Evolutionary conservation across 2,888 invertebrate genomes (phyloP), one percentile per base, ranked within the genome.

Genomic region (Hypomecis punctinalis): DNA sequence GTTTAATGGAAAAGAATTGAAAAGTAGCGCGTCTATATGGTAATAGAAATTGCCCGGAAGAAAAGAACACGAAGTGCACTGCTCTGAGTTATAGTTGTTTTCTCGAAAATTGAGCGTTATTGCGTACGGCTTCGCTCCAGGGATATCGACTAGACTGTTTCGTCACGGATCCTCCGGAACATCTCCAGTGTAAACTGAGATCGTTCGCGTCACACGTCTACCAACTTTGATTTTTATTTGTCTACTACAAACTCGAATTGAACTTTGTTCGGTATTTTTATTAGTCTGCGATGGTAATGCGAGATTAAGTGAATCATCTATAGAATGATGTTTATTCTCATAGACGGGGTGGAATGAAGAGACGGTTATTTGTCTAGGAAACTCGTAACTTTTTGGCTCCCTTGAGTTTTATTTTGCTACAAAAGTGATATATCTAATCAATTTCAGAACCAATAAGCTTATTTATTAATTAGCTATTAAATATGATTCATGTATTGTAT

Each of bases 1-100:
- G 86, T 93, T 92, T 92, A 93, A 92, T 93, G 91, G 92, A 92
- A 92, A 92, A 92, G 93, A 92, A 92, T 92, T 92, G 92, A 93
- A 92, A 92, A 93, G 91, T 91, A 91, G 90, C 91, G 87, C 86
- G 89, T 93, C 93, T 93, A 92, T 93, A 93, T 93, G 93, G 91
- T 92, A 93, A 93, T 93, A 91, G 89, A 93, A 91, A 92, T 92
- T 91, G 91, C 88, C 91, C 86, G 91, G 91, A 91, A 92, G 92
- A 91, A 91, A 90, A 88, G 86, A 91, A 88, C 86, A 89, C 84
- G 83, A 85, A 89, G 90, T 89, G 86, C 89, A 89, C 78, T 80
- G 87, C 89, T 89, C 86, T 90, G 88, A 92, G 87, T 91, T 92
- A 91, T 91, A 68, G 89, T 88, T 91, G 92, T 91, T 91, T 91